These are phyloP conservation scores for Tetragonula clypearis DNA, from an alignment of 1,140 invertebrate species.

Conservation along the genomic window DNA sequence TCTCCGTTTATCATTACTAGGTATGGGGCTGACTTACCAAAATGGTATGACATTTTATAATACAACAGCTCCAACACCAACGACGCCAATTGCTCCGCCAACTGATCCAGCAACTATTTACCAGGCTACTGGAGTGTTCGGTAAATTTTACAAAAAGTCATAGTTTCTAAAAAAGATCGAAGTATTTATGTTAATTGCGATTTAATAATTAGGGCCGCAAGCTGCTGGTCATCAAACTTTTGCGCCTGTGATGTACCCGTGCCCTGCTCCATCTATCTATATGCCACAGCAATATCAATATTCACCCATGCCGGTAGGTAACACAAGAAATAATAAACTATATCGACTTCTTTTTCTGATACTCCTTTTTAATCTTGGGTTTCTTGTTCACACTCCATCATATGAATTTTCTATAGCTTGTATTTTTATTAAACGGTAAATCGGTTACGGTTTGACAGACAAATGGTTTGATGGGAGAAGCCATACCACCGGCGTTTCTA, in stretches of 20 bases:
- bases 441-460: constrained; percentile 81
- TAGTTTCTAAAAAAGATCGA: not conserved
- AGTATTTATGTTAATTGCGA: not conserved
- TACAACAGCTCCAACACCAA: constrained; percentile 75
- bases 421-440: constrained; percentile 66
- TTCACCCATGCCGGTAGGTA: constrained; percentile 80
- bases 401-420: constrained; percentile 58
- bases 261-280: constrained; percentile 79
- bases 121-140: constrained; percentile 80
- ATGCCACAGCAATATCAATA: constrained; percentile 81
- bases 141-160: constrained; percentile 58
- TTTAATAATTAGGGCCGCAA: constrained; percentile 74
- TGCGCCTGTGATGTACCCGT: constrained; percentile 79
- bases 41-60: constrained; percentile 84
- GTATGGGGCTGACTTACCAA: constrained; percentile 82
- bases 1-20: constrained; percentile 49
- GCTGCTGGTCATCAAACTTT: constrained; percentile 78
- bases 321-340: constrained; percentile 26
- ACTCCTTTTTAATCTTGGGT: constrained; percentile 50
- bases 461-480: constrained; percentile 82
- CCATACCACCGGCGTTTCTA: constrained; percentile 82
- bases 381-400: constrained; percentile 40
- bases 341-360: constrained; percentile 21
- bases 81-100: constrained; percentile 76
- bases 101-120: constrained; percentile 78